A percentile compares a stretch with the other conserved stretches of the same genome.
phyloP scores from a whole-genome alignment of 2,797 vertebrate genomes.

The Syngnathus acus region DNA sequence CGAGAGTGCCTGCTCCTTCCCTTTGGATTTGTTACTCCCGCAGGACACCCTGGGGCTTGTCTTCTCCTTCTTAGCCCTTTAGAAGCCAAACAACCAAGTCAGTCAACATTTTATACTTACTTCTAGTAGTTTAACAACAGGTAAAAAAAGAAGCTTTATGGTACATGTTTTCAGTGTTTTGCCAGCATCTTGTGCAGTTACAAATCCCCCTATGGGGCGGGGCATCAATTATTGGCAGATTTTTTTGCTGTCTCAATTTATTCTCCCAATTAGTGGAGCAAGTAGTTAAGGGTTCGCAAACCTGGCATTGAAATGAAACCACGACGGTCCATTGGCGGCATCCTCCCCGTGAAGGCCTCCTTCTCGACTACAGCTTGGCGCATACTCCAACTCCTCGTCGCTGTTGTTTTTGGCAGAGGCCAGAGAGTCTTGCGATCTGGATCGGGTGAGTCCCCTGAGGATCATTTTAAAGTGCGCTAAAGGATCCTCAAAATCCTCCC shows the following conservation, averaged over 20 bases:
- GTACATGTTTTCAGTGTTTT: too few species aligned
- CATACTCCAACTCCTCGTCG: constrained; percentile 22
- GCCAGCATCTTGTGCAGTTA: too few species aligned
- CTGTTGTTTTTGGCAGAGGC: constrained; percentile 25
- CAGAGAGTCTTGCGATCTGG: constrained; percentile 55
- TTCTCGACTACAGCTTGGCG: constrained; percentile 15
- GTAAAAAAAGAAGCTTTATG: background rate
- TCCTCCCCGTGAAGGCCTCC: constrained; percentile 20
- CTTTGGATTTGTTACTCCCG: constrained; percentile 35
- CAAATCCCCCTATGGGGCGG: too few species aligned
- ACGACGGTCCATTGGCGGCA: constrained; percentile 12
- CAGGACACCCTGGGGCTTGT: constrained; percentile 26
- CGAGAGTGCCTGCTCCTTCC: constrained; percentile 39
- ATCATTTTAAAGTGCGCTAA: constrained; percentile 49
- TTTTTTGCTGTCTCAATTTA: background rate
- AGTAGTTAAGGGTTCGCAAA: background rate
- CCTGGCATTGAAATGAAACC: constrained; percentile 17
- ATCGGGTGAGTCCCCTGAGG: constrained; percentile 38
- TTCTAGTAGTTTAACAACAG: too few species aligned
- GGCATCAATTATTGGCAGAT: background rate
- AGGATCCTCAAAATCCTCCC: constrained; percentile 46
- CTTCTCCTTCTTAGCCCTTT: constrained; percentile 51
- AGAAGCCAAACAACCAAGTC: background rate
- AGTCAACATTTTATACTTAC: background rate
- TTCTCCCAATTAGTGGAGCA: background rate